Evolutionary conservation across 2,113 vertebrate genomes (phyloP), one percentile per base, ranked within the genome.

Genomic region (Heloderma charlesbogerti): DNA sequence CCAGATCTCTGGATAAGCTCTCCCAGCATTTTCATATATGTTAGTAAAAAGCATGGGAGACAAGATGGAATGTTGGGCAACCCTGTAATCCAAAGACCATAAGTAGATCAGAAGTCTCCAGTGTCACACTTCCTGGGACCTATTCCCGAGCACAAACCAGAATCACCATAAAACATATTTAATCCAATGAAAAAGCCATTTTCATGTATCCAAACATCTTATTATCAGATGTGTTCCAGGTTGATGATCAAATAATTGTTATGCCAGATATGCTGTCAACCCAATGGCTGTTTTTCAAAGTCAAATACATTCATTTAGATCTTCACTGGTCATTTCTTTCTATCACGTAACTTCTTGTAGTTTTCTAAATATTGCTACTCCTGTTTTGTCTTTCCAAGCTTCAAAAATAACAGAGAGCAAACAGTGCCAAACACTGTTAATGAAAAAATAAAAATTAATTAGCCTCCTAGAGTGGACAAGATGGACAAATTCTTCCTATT

Each of bases 241-340:
- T 89, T 69, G 67, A 54, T 54, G 51, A 48, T 54, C 45, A 25
- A 48, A 67, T 67, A 84, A 84, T 54, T 71, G 87, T 34, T 60
- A n/a, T 57, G 40, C 80, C 20, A 34, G 29, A 45, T 71, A 54
- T 89, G 84, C 89, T 94, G 89, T 80, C 89, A 93, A 54, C 5
- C 54, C 57, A 87, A 78, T 78, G 91, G 84, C 48, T 88, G 77
- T 94, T 88, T 90, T 92, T 90, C 48, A 86, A 91, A 95, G 93
- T 27, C 87, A 92, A 93, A 95, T 67, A 12, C 74, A 94, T 89
- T 85, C 91, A 79, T 87, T 95, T 74, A 89, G 80, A 95, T 95
- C 88, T 93, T 93, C 78, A 89, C 5, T 90, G n/a, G 51, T 88
- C 67, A 43, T 86, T 92, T 37, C 25, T 89, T 34, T 20, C 48